Conservation (phyloP, 2,797 vertebrate genomes). For the Distichodus sexfasciatus region DNA sequence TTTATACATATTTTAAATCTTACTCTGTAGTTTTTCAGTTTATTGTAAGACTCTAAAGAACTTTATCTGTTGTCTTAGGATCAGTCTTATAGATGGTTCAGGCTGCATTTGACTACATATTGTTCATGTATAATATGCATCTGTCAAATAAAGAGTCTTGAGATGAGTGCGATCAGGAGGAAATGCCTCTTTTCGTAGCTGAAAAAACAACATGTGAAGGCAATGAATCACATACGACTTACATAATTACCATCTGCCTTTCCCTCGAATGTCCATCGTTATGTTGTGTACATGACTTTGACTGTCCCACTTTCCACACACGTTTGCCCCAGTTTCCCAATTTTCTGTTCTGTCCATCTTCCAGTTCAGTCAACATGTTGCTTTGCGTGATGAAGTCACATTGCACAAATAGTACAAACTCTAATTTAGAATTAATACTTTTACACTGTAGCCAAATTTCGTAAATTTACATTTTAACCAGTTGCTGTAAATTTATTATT, state of each 20-base stretch:
- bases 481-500: no score
- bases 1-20: no score
- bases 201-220: constrained; percentile 44
- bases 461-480: no score
- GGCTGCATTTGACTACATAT: no score
- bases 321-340: constrained; percentile 26
- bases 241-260: constrained; percentile 48
- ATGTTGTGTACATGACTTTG: constrained; percentile 8
- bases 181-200: constrained; percentile 20
- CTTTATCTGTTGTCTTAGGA: no score
- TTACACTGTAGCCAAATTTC: no score
- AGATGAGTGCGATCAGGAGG: constrained; percentile 6
- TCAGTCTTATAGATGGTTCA: no score
- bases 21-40: no score
- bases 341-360: not conserved
- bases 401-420: no score
- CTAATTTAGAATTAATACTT: no score
- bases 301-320: constrained; percentile 40
- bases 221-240: constrained; percentile 43
- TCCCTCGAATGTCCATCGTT: constrained; percentile 1
- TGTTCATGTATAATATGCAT: not conserved
- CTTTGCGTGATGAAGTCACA: not conserved
- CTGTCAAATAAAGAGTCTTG: no score
- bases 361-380: not conserved
- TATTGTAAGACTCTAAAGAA: no score